These are phyloP conservation scores for Lobophora halterata DNA, from an alignment of 2,888 invertebrate species.

Conservation along the genomic window DNA sequence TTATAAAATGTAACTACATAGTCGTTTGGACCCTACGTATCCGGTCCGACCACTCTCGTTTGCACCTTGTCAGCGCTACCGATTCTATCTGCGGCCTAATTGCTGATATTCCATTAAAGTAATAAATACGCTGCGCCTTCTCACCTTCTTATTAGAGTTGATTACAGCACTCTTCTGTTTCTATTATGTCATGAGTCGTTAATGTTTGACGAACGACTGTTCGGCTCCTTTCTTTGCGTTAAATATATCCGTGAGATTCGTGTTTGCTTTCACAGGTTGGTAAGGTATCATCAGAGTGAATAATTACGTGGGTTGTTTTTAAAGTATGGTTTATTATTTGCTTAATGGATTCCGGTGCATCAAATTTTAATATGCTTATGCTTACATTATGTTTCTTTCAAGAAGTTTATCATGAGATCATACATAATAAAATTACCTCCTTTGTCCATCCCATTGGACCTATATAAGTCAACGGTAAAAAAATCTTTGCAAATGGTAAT, in stretches of 20 bases:
- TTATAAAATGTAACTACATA: constrained; percentile 37
- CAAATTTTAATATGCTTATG: constrained; percentile 34
- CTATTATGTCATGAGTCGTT: constrained; percentile 70
- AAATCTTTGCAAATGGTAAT: no score
- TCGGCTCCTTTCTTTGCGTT: constrained; percentile 52
- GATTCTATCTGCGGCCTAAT: constrained; percentile 75
- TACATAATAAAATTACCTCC: no score
- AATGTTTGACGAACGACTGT: constrained; percentile 63
- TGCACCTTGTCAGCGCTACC: constrained; percentile 79
- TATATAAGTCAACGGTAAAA: no score
- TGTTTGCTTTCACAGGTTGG: constrained; percentile 55
- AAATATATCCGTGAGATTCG: constrained; percentile 55
- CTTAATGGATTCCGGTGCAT: constrained; percentile 38
- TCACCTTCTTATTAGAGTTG: constrained; percentile 73
- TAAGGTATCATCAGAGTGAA: constrained; percentile 50
- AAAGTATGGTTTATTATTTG: constrained; percentile 41
- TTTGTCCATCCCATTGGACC: no score
- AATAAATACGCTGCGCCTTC: constrained; percentile 73
- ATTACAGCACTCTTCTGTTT: constrained; percentile 70
- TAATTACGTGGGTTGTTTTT: constrained; percentile 46
- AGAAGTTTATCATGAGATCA: no score
- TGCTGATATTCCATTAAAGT: constrained; percentile 79
- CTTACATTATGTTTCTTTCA: no score
- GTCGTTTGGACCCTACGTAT: constrained; percentile 52
- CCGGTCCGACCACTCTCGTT: constrained; percentile 75